Conservation (phyloP, 2,888 invertebrate species). For the Campaea margaritaria region DNA sequence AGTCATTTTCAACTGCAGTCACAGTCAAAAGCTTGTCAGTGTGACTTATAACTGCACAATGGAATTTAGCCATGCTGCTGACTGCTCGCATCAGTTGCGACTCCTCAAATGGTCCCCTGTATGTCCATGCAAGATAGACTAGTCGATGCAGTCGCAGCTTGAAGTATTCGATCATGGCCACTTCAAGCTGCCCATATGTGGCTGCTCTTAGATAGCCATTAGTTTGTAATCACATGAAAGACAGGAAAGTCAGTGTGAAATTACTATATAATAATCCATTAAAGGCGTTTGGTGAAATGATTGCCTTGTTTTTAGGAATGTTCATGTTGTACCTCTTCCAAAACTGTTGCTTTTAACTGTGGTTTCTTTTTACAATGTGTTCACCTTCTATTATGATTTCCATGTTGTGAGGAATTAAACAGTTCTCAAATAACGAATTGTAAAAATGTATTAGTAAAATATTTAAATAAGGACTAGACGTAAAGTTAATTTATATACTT, state of each 20-base stretch:
- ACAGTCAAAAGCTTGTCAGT: no score
- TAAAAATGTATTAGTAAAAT: constrained; percentile 43
- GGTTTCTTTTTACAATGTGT: constrained; percentile 22
- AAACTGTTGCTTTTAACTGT: background rate
- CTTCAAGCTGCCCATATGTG: no score
- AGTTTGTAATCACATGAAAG: constrained; percentile 1
- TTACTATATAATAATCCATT: background rate
- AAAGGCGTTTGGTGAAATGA: background rate
- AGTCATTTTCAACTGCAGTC: no score
- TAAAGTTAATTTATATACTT: constrained; percentile 65
- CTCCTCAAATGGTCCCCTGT: no score
- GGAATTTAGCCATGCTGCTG: no score
- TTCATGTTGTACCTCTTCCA: constrained; percentile 5
- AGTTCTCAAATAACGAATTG: constrained; percentile 25
- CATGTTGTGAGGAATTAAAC: constrained; percentile 31
- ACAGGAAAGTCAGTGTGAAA: constrained; percentile 4
- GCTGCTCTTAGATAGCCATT: no score
- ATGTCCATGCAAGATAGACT: no score
- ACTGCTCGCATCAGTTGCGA: no score
- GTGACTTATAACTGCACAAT: no score
- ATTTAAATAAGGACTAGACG: constrained; percentile 55
- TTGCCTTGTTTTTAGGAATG: constrained; percentile 7
- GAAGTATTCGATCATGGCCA: no score
- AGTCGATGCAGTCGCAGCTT: no score
- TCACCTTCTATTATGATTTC: constrained; percentile 9